Conservation (phyloP, 2,113 vertebrate species). For the Callocephalon fimbriatum region DNA sequence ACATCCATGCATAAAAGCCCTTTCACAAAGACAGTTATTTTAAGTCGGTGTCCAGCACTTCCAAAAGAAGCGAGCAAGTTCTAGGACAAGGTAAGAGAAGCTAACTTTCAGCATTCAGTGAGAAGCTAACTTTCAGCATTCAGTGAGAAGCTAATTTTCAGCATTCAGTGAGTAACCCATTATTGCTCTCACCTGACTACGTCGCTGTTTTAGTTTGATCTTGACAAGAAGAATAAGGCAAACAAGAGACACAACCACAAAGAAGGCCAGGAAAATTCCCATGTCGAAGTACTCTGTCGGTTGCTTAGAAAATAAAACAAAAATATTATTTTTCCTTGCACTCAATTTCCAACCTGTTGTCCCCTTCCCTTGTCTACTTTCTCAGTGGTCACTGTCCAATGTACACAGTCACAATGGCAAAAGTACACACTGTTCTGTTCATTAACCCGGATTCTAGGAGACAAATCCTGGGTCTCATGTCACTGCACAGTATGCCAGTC, state of each 20-base stretch:
- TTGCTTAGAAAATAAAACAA: slow-evolving; percentile 81
- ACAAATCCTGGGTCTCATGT: background rate
- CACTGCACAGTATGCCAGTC: background rate
- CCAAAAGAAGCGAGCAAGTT: background rate
- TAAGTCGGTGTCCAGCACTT: background rate
- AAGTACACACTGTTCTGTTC: background rate
- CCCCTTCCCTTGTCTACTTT: background rate
- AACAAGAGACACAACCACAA: slow-evolving; percentile 96
- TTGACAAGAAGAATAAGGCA: slow-evolving; percentile 98
- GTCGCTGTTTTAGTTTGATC: slow-evolving; percentile 97
- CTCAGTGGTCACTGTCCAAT: background rate
- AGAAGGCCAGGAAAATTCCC: slow-evolving; percentile 99
- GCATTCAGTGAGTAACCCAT: background rate
- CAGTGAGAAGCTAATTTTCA: background rate
- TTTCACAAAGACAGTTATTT: background rate
- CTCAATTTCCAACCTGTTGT: background rate
- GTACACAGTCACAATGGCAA: background rate
- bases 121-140: background rate
- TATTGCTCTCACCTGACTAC: slow-evolving; percentile 88
- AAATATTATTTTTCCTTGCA: background rate
- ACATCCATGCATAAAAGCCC: background rate
- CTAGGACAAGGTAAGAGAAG: background rate
- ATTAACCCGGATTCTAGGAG: background rate
- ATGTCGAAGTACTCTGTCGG: slow-evolving; percentile 98
- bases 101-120: background rate